These are phyloP conservation scores for Penaeus indicus DNA, from an alignment of 1,140 invertebrate species.

Conservation along the genomic window DNA sequence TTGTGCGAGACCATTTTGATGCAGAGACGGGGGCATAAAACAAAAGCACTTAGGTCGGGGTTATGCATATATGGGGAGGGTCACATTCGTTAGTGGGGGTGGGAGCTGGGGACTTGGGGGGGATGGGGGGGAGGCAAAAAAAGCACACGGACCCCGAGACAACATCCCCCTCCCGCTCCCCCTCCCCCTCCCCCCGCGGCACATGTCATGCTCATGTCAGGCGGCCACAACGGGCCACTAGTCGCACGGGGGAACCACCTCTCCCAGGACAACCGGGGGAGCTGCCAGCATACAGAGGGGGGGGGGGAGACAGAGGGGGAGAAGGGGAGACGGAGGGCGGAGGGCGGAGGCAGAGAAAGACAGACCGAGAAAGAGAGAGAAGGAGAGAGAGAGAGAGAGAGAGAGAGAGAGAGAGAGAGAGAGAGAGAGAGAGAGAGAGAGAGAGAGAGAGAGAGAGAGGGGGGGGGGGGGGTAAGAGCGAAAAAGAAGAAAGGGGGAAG, in stretches of 20 bases:
- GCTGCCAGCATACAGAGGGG: slow-evolving; percentile 37
- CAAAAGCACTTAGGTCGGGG: too few relatives aligned
- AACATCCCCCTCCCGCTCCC: neutral
- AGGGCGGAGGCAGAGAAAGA: neutral
- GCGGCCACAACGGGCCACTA: slow-evolving; percentile 25
- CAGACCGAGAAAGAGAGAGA: neutral
- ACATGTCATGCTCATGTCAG: slow-evolving; percentile 22
- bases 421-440: neutral
- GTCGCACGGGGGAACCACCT: slow-evolving; percentile 35
- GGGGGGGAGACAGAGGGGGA: too few relatives aligned
- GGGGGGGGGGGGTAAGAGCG: neutral
- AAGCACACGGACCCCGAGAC: too few relatives aligned
- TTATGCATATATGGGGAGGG: too few relatives aligned
- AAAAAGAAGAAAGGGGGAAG: too few relatives aligned
- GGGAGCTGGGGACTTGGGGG: too few relatives aligned
- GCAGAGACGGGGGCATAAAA: too few relatives aligned
- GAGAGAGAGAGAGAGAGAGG: neutral
- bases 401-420: neutral
- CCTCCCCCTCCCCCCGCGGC: neutral
- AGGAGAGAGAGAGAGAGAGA: neutral
- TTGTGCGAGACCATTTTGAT: too few relatives aligned
- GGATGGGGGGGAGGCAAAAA: neutral
- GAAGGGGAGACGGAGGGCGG: too few relatives aligned
- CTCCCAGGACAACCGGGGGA: slow-evolving; percentile 40
- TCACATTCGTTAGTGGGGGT: too few relatives aligned